Percentiles rank a stretch among this genome's conserved stretches.
These are phyloP conservation scores for Euspilapteryx auroguttella DNA, from an alignment of 2,888 invertebrate species.

Conservation along the genomic window DNA sequence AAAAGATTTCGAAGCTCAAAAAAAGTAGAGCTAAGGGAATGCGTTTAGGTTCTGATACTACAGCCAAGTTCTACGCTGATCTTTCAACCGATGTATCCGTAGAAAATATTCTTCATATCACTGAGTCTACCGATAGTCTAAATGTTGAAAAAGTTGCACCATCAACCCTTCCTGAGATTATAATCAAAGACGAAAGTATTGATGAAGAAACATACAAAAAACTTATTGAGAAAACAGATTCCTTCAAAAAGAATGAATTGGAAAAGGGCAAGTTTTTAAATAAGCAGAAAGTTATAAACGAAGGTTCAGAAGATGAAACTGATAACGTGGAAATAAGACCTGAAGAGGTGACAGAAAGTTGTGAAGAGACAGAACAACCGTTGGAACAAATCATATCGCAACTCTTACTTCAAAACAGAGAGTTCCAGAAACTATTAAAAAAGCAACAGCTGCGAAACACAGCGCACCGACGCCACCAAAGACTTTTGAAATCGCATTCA, in stretches of 20 bases:
- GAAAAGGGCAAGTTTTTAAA: conserved; percentile 52
- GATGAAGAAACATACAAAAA: conserved; percentile 50
- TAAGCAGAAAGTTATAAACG: conserved; percentile 48
- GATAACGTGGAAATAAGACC: background rate
- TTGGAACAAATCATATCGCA: conserved; percentile 81
- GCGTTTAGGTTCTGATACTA: conserved; percentile 46
- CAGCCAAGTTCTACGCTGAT: conserved; percentile 70
- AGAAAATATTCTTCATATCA: conserved; percentile 63
- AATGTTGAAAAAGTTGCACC: conserved; percentile 27
- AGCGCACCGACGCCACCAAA: conserved; percentile 55
- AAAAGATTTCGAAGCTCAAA: conserved; percentile 70
- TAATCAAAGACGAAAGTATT: conserved; percentile 45
- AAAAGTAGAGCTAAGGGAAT: conserved; percentile 64
- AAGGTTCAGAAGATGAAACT: conserved; percentile 41
- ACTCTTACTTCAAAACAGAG: conserved; percentile 78
- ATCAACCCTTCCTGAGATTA: conserved; percentile 15
- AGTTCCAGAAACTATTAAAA: conserved; percentile 77
- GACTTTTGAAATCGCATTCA: conserved; percentile 55
- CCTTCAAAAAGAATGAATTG: conserved; percentile 54
- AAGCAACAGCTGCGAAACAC: conserved; percentile 67
- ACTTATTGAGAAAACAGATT: conserved; percentile 54
- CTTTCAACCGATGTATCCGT: conserved; percentile 65
- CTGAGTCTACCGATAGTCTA: conserved; percentile 67
- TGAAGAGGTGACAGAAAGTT: conserved; percentile 4
- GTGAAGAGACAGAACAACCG: conserved; percentile 55